phyloP scores from a whole-genome alignment of 53 echinoderm and acorn worm genomes.

The Temnopleurus reevesii region DNA sequence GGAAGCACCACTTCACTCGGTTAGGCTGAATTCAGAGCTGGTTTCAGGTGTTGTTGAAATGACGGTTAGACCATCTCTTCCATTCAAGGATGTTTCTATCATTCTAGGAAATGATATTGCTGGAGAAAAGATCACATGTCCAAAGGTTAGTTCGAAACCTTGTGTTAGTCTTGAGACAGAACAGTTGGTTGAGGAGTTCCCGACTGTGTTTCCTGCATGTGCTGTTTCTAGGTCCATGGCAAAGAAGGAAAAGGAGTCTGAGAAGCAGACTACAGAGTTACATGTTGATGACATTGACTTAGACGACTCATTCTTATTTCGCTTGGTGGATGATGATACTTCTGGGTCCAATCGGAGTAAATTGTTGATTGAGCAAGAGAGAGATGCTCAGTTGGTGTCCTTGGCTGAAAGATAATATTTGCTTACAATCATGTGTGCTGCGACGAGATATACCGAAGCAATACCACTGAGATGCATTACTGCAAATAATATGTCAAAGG shows the following conservation, averaged over 20 bases:
- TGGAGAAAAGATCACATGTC: too few species aligned
- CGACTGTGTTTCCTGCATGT: slow-evolving; percentile 68
- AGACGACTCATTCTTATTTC: slow-evolving; percentile 21
- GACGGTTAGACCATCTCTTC: slow-evolving; percentile 61
- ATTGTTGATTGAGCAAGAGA: slow-evolving; percentile 54
- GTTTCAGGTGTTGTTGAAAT: slow-evolving; percentile 58
- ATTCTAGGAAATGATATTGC: too few species aligned
- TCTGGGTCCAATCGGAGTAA: background rate
- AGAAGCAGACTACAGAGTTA: too few species aligned
- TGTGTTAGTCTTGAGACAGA: too few species aligned
- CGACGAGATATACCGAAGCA: slow-evolving; percentile 78
- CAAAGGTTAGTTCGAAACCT: too few species aligned
- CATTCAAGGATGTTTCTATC: slow-evolving; percentile 61
- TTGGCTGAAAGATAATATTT: slow-evolving; percentile 55
- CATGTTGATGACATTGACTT: background rate
- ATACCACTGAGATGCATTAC: slow-evolving; percentile 69
- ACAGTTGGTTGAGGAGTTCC: slow-evolving; percentile 57
- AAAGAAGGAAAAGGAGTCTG: too few species aligned
- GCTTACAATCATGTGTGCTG: slow-evolving; percentile 73
- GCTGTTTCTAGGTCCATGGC: slow-evolving; percentile 70
- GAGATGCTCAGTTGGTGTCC: slow-evolving; percentile 22
- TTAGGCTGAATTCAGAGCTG: slow-evolving; percentile 24
- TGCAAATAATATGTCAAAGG: slow-evolving; percentile 58
- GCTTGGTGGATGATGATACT: slow-evolving; percentile 9
- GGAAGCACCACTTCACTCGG: slow-evolving; percentile 52